A percentile compares a stretch with the other conserved stretches of the same genome.
These are phyloP conservation scores for Lasiommata megera DNA, from an alignment of 2,888 invertebrate genomes.

Conservation along the genomic window DNA sequence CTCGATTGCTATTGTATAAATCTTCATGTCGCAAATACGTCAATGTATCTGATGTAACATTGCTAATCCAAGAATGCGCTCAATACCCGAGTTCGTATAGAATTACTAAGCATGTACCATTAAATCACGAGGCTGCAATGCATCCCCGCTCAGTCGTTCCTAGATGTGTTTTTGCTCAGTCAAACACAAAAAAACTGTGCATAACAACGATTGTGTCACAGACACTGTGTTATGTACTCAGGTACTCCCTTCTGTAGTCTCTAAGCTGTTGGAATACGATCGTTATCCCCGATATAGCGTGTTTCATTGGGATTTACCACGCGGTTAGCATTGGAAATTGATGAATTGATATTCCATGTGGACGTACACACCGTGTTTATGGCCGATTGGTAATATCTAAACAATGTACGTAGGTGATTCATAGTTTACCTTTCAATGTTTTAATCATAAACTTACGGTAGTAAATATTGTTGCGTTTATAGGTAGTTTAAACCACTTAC, in stretches of 20 bases:
- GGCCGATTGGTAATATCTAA: constrained; percentile 30
- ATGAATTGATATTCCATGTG: constrained; percentile 39
- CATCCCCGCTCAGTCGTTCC: constrained; percentile 25
- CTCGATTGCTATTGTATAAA: no score
- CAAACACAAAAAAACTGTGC: constrained; percentile 17
- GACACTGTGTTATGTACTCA: constrained; percentile 23
- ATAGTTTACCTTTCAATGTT: constrained; percentile 13
- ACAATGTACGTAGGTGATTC: constrained; percentile 29
- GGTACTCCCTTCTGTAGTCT: constrained; percentile 1
- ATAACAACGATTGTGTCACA: constrained; percentile 18
- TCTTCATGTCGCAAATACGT: neutral
- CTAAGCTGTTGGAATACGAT: constrained; percentile 33
- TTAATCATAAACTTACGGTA: neutral
- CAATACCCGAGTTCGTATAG: neutral
- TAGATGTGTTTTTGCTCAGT: neutral
- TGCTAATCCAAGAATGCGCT: neutral
- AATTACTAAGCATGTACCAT: neutral
- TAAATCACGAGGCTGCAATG: constrained; percentile 32
- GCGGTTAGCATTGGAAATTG: constrained; percentile 41
- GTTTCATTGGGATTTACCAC: constrained; percentile 39
- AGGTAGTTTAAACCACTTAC: no score
- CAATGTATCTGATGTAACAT: neutral
- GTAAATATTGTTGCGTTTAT: neutral
- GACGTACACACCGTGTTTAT: constrained; percentile 27
- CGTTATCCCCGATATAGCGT: constrained; percentile 35